Evolutionary conservation across 2,113 vertebrate species (phyloP), one percentile per base, ranked within the genome.

Genomic region (Pteropus alecto): DNA sequence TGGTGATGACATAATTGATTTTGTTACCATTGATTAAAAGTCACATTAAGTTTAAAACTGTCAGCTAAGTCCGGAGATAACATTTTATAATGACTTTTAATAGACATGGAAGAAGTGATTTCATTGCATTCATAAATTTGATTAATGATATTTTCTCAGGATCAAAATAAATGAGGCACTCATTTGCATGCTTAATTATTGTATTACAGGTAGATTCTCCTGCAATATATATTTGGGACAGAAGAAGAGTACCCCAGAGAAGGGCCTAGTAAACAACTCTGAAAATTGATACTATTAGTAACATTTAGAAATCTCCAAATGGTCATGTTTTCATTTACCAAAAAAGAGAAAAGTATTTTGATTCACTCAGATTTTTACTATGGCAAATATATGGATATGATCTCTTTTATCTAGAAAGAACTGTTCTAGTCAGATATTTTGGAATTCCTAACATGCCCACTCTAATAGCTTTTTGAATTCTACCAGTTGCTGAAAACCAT

Each of bases 91-190:
- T 97, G 97, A 98, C 90, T 92, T 97, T 96, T 97, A 96, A 97
- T 97, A 97, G 98, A 89, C 78, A 94, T 92, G 96, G 76, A 98
- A 97, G 78, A 97, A 95, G 82, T 98, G 96, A 83, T 95, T 98
- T 98, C 93, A 96, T 90, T 95, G 93, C 93, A 97, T 95, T 96
- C 18, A 67, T 97, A 96, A 97, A 96, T 97, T 93, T 97, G 83
- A 97, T 98, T 98, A 96, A 98, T 97, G 95, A 95, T 81, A 93
- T 93, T 94, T 97, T 93, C 30, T 83, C 90, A 93, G 58, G 41
- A 95, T n/a, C 48, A 95, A 83, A 97, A 98, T 97, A 93, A 98
- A 97, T 95, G 87, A 97, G 35, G 96, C 90, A 30, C 0, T 0
- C 68, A 83, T 97, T 96, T 98, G 94, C 96, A 96, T 43, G 79